Conservation (phyloP, 2,888 invertebrate species). For the Drosophila lacicola region DNA sequence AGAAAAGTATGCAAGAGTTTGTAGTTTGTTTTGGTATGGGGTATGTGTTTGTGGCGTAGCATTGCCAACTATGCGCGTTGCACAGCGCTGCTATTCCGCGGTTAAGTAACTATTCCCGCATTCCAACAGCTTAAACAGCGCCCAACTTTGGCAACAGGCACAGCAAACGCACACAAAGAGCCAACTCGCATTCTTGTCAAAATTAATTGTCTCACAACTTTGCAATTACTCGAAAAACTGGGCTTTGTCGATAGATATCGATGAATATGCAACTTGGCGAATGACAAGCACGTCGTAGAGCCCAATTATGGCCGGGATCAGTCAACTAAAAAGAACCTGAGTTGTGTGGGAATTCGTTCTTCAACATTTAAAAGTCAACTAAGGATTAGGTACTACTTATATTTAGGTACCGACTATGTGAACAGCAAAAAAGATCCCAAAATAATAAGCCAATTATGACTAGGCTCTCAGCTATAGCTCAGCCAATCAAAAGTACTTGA, state of each 20-base stretch:
- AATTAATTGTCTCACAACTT: background rate
- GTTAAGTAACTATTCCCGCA: conserved; percentile 37
- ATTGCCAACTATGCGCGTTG: conserved; percentile 23
- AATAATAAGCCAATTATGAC: conserved; percentile 1
- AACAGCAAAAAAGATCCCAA: background rate
- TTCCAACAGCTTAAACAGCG: conserved; percentile 23
- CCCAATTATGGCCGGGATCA: no score
- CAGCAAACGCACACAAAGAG: conserved; percentile 1
- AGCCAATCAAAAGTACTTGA: conserved; percentile 48
- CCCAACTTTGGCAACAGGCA: conserved; percentile 24
- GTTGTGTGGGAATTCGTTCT: background rate
- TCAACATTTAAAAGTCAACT: background rate
- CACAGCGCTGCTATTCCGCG: conserved; percentile 18
- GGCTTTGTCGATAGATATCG: no score
- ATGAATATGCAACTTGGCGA: no score
- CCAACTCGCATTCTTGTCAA: no score
- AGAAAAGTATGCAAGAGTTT: conserved; percentile 16
- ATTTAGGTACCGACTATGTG: no score
- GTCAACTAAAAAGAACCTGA: no score
- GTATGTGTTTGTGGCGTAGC: conserved; percentile 1
- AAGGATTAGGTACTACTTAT: background rate
- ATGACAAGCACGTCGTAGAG: no score
- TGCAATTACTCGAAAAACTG: background rate
- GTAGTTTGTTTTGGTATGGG: background rate
- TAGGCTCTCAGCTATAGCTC: background rate